Base-by-base conservation (phyloP, 1,140 invertebrate species). In the Drosophila sproati region DNA sequence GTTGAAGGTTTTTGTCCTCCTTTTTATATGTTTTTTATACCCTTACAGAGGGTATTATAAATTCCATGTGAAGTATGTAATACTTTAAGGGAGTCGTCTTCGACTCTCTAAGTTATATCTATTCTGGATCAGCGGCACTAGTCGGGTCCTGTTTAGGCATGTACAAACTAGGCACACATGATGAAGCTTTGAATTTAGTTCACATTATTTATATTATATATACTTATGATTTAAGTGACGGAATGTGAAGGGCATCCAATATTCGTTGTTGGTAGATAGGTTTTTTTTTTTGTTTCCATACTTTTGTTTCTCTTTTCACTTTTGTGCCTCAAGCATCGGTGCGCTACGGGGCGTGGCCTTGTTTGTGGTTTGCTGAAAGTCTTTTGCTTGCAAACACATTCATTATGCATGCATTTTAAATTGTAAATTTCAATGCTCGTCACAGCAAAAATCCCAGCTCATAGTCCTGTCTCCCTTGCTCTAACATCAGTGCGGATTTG, bases 361-460 rank as follows among this genome's bases (percentile, higher is more conserved):
- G 50, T 47, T 52, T 43, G 56, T 51, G 59, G 72, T 62, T 37
- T 76, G 39, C 54, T 54, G 69, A 69, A 74, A 69, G 83, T 56
- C 83, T 82, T 80, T 72, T 69, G 73, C 62, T 70, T 73, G 72
- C 80, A 82, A 82, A 79, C 76, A 79, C 67, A 88, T 87, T 80
- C 54, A 83, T 88, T 88, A 88, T 88, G 80, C 83, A 88, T 88
- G 83, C 77, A 88, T 74, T 80, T 83, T 83, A 88, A 88, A 88
- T 88, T 88, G 77, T 87, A 82, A 82, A 87, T 87, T 87, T 87
- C 66, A 77, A 66, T 87, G 70, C 71, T 62, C 55, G 47, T 54
- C 63, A 60, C 31, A 60, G 43, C 47, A 50, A 10, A 43, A 47
- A 31, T 20, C 32, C 7, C n/a, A 20, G 20, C 20, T 20, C 29